Evolutionary conservation across 2,113 vertebrate species (phyloP), one percentile per base, ranked within the genome.

Genomic region (Lepisosteus oculatus): DNA sequence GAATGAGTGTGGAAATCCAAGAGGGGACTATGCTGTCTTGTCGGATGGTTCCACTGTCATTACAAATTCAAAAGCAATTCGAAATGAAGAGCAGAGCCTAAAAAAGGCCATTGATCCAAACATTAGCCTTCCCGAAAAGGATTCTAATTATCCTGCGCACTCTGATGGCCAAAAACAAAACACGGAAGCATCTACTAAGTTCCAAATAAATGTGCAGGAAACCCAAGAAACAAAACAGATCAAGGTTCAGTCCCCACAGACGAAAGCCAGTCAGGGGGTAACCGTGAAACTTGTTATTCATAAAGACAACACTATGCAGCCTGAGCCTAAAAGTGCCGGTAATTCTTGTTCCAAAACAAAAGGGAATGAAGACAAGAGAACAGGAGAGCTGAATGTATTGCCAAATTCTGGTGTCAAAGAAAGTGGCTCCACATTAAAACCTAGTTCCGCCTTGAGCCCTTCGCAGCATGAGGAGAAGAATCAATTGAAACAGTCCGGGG

Each of bases 31-130:
- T 4, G 47, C 45, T 51, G 74, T 47, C 55, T 6, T 61, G n/a
- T 9, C 65, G 3, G 79, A 77, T 42, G 77, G 54, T 47, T 73
- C 69, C 3, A 70, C 51, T 13, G 74, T 80, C 4, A 73, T 72
- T 54, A 72, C 63, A 17, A 77, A 79, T 74, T 13, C 68, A 80
- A 43, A 71, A 74, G 62, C 17, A 65, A 65, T 65, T 17, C 8
- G 42, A 61, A 74, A 71, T 11, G 71, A 81, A 65, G 66, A 69
- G 43, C 71, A 71, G 68, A 70, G 65, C 42, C 62, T 67, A 42
- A 75, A 61, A 4, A 41, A n/a, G 44, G 47, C 77, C 43, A 61
- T 65, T 8, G 51, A 45, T 47, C 69, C 51, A 5, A 67, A 7
- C 14, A 62, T 29, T 29, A 29, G 29, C 29, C 29, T 29, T 29